Base-by-base conservation (phyloP, 2,797 vertebrate species). In the Channallabes apus region DNA sequence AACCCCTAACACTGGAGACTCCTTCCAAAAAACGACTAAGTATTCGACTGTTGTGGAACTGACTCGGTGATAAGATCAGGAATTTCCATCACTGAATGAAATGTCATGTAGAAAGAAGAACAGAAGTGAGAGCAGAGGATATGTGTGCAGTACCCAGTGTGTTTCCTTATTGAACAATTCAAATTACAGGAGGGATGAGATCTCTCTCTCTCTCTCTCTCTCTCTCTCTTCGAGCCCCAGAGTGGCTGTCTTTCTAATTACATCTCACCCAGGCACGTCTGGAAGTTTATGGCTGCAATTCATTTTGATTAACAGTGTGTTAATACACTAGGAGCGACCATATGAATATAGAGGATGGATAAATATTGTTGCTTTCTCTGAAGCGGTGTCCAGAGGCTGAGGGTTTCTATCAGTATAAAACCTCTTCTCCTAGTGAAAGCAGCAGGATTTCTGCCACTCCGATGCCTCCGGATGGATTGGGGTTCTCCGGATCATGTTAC, bases 401-500 rank as follows among this genome's bases (percentile, higher is more conserved):
- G n/a, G 24, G 61, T 80, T 82, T 41, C 32, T 78, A 67, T 68
- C 24, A 41, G 35, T 65, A 46, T 61, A 46, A 8, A 68, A 35
- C 29, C 8, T 84, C 51, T 38, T 75, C 54, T 51, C 27, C 17
- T 6, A 15, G 56, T 79, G 20, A 79, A 75, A 65, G 38, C n/a
- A 75, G 75, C 5, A 27, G 27, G 78, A 82, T 79, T 78, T 46
- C 65, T 75, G 61, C 64, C 73, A 29, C 72, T 69, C 65, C 22
- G 29, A 38, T 80, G 67, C 76, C 41, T 29, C 51, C 27, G 20
- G 82, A 83, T n/a, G 27, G 64, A 84, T 68, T 62, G 6, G 22
- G 64, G 62, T 35, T 38, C 81, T 72, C 46, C 56, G 72, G 83
- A 83, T 83, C 85, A 72, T 69, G 65, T 83, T 86, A 64, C 75